A percentile compares a stretch with the other conserved stretches of the same genome.
These are phyloP conservation scores for Agrochola circellaris DNA, from an alignment of 2,888 invertebrate species.

Conservation along the genomic window DNA sequence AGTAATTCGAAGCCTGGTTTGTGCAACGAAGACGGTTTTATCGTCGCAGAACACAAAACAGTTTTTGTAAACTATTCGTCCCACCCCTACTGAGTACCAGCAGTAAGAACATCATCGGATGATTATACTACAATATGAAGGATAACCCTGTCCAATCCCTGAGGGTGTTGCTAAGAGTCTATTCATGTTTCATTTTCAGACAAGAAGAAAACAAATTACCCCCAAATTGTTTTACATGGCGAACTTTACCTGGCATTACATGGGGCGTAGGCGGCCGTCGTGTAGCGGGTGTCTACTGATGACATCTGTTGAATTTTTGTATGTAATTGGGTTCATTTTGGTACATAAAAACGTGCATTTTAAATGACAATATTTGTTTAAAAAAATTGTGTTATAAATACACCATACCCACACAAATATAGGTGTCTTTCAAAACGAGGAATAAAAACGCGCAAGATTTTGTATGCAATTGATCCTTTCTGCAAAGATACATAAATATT, in stretches of 20 bases:
- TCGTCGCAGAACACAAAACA: no score
- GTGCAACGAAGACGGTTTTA: no score
- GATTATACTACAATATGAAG: not conserved
- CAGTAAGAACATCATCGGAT: no score
- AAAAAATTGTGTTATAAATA: no score
- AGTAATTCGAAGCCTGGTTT: no score
- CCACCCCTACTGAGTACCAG: no score
- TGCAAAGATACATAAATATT: no score
- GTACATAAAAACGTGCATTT: not conserved
- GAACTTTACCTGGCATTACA: not conserved
- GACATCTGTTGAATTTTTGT: not conserved
- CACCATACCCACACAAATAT: no score
- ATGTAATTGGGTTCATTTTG: no score
- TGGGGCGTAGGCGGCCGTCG: no score
- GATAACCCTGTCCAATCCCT: not conserved
- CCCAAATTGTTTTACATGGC: not conserved
- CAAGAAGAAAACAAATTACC: not conserved
- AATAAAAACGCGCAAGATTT: not conserved
- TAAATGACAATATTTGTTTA: not conserved
- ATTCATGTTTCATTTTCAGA: not conserved
- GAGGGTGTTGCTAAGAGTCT: not conserved
- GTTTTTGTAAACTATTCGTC: no score
- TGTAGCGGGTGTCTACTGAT: not conserved
- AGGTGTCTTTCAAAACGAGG: not conserved
- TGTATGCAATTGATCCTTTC: not conserved